phyloP scores from a whole-genome alignment of 2,888 invertebrate genomes.

The Slavum lentiscoides region DNA sequence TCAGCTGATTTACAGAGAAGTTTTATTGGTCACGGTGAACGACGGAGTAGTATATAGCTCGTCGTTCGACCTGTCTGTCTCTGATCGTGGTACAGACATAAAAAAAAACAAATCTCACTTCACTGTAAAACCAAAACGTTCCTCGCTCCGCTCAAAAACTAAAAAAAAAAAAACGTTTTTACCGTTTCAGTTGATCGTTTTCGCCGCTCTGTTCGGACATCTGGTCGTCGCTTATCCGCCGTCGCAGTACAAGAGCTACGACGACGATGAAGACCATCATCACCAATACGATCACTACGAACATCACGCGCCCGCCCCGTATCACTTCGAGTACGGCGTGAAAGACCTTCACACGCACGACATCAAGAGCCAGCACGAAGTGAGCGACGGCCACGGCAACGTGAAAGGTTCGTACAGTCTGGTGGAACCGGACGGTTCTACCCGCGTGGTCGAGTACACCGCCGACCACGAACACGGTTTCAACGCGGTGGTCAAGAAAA shows the following conservation, averaged over 20 bases:
- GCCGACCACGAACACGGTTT: constrained; percentile 25
- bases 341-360: constrained; percentile 26
- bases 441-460: constrained; percentile 25
- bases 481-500: constrained; percentile 21
- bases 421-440: constrained; percentile 24
- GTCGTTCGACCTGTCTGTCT: too few relatives aligned
- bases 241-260: background rate
- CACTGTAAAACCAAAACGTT: too few relatives aligned
- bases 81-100: too few relatives aligned
- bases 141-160: too few relatives aligned
- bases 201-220: background rate
- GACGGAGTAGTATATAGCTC: too few relatives aligned
- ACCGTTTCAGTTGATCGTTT: background rate
- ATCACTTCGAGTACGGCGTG: constrained; percentile 17
- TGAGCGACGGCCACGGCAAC: constrained; percentile 22
- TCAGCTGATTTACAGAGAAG: too few relatives aligned
- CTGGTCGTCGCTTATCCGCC: background rate
- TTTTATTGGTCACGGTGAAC: too few relatives aligned
- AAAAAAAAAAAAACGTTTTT: background rate
- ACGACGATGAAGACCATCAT: background rate
- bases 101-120: too few relatives aligned
- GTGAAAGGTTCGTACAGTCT: constrained; percentile 22
- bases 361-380: constrained; percentile 19
- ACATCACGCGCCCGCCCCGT: background rate
- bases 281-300: background rate